These are phyloP conservation scores for Girardinichthys multiradiatus DNA, from an alignment of 2,113 vertebrate genomes.

Conservation along the genomic window DNA sequence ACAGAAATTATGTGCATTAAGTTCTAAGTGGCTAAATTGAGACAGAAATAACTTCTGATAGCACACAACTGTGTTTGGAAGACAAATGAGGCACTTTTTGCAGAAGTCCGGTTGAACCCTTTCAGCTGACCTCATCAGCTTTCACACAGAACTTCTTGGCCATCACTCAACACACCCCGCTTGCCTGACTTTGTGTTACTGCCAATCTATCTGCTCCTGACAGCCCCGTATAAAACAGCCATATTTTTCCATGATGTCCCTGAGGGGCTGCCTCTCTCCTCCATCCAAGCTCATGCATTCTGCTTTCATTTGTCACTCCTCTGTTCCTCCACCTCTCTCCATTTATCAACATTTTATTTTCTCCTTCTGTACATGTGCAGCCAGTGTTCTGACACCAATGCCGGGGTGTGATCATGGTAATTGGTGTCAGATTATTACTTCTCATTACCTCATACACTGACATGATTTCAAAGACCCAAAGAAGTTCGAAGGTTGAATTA, in stretches of 20 bases:
- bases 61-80: neutral
- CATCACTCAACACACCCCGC: neutral
- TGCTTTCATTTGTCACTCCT: conserved; percentile 62
- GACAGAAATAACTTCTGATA: neutral
- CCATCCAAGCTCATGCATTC: conserved; percentile 26
- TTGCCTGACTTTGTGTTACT: conserved; percentile 32
- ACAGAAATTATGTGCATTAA: conserved; percentile 4
- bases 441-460: neutral
- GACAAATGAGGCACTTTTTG: neutral
- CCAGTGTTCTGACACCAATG: conserved; percentile 22
- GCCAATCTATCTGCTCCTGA: conserved; percentile 33
- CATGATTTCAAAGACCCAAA: neutral
- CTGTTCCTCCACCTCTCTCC: conserved; percentile 28
- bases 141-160: neutral
- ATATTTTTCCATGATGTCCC: conserved; percentile 43
- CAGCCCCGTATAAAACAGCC: conserved; percentile 38
- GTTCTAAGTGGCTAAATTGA: neutral
- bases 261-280: conserved; percentile 14
- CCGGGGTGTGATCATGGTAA: conserved; percentile 21
- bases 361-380: conserved; percentile 33
- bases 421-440: conserved; percentile 18
- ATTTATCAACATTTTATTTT: conserved; percentile 53
- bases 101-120: neutral
- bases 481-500: neutral
- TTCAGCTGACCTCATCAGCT: conserved; percentile 8